Base-by-base conservation (phyloP, 2,888 invertebrate genomes). In the Hirudinaria manillensis region DNA sequence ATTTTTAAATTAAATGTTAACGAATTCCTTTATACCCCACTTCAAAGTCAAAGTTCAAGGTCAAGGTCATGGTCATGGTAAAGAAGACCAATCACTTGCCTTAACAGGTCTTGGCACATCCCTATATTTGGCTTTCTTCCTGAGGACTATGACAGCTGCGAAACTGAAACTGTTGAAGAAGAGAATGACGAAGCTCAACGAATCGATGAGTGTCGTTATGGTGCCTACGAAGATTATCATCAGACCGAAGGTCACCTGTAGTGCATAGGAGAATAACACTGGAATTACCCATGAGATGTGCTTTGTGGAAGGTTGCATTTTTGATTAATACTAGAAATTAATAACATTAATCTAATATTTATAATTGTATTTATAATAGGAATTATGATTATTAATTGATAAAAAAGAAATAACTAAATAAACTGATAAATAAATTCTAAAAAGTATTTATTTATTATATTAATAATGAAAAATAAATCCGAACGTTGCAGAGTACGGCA, bases 151-250 rank as follows among this genome's bases (percentile, higher is more conserved):
- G 75, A 97, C 88, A 19, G 95, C 93, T 78, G 93, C 86, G 94
- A 96, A 95, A 71, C 94, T 90, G 80, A 93, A 93, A 36, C 96
- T 95, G 85, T 96, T 97, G 87, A 96, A 96, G 82, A 96, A 93
- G 96, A 96, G 96, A 61, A 95, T 95, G 74, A 95, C 94, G 87
- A 96, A 97, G 83, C 94, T 95, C 89, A 97, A 96, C 89, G 96
- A 96, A 86, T 96, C 95, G 83, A 97, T 96, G 83, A 97, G 88
- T 70, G 93, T 93, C 85, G 92, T 93, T 81, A 96, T 95, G 81
- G 93, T 94, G 78, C 94, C 94, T 80, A 94, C 93, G 80, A 94
- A 86, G 77, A 96, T 93, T 94, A 96, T 94, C 77, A 93, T 90
- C 77, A 92, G 55, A 13, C 29, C 72, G 2, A 45, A 55, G 19